phyloP scores from a whole-genome alignment of 2,797 vertebrate species.

The Phoeniculus purpureus region DNA sequence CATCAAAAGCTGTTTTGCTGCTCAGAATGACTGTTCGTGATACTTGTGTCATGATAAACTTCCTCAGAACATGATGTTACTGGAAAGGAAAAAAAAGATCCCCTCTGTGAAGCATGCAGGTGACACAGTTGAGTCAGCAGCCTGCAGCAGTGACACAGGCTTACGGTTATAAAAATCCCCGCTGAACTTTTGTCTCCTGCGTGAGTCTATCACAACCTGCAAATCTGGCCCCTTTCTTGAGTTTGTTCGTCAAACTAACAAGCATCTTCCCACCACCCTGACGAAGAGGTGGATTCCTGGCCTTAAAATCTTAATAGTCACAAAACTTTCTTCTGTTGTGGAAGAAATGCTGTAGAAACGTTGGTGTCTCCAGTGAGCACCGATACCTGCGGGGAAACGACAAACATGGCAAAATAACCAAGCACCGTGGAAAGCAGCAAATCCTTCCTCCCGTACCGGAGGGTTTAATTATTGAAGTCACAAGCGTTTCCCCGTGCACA shows the following conservation, averaged over 20 bases:
- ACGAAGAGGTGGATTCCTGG: not conserved
- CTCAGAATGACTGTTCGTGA: constrained; percentile 69
- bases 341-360: not conserved
- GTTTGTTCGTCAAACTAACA: not conserved
- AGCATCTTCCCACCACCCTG: not conserved
- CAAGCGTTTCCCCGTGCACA: not conserved
- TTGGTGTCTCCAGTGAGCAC: not conserved
- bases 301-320: not conserved
- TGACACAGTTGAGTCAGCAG: constrained; percentile 72
- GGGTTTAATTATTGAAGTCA: constrained; percentile 39
- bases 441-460: not conserved
- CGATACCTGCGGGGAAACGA: not conserved
- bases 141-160: constrained; percentile 67
- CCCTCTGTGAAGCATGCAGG: constrained; percentile 67
- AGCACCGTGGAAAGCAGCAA: not conserved
- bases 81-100: constrained; percentile 51
- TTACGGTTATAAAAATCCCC: constrained; percentile 69
- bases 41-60: constrained; percentile 68
- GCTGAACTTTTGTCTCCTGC: constrained; percentile 55
- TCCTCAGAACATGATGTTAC: constrained; percentile 67
- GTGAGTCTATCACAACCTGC: not conserved
- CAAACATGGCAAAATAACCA: constrained; percentile 36
- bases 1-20: constrained; percentile 52
- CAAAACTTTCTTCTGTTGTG: not conserved
- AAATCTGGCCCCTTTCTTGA: constrained; percentile 18